Conservation (phyloP, 2,113 vertebrate genomes). For the Pundamilia nyererei region DNA sequence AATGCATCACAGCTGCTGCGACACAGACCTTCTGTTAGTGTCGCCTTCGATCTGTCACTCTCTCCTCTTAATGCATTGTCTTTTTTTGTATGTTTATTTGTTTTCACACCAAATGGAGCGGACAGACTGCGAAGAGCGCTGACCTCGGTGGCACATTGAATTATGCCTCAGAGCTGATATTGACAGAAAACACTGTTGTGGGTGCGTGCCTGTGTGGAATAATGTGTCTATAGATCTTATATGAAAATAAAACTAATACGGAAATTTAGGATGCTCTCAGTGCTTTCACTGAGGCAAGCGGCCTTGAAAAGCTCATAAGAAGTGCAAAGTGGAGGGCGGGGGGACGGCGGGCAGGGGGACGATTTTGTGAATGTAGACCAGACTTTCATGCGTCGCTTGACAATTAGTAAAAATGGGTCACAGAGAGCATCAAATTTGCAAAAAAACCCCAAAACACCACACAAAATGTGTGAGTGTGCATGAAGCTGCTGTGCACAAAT, state of each 20-base stretch:
- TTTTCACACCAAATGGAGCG: background rate
- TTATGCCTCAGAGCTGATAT: background rate
- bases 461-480: background rate
- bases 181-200: background rate
- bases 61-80: background rate
- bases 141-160: background rate
- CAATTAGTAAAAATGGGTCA: constrained; percentile 45
- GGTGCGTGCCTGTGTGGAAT: background rate
- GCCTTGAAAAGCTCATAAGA: background rate
- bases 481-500: background rate
- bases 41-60: background rate
- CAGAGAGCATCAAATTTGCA: background rate
- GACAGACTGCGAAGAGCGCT: background rate
- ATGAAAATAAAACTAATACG: background rate
- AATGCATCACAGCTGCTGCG: background rate
- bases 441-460: background rate
- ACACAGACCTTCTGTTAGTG: background rate
- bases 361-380: constrained; percentile 12
- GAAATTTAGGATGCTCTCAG: background rate
- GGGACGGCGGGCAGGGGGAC: background rate
- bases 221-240: background rate
- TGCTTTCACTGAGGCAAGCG: background rate
- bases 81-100: background rate
- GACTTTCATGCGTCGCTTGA: background rate
- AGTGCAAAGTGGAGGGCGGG: background rate